Evolutionary conservation across 2,888 invertebrate species (phyloP), one percentile per base, ranked within the genome.

Genomic region (Aleiodes alternator): DNA sequence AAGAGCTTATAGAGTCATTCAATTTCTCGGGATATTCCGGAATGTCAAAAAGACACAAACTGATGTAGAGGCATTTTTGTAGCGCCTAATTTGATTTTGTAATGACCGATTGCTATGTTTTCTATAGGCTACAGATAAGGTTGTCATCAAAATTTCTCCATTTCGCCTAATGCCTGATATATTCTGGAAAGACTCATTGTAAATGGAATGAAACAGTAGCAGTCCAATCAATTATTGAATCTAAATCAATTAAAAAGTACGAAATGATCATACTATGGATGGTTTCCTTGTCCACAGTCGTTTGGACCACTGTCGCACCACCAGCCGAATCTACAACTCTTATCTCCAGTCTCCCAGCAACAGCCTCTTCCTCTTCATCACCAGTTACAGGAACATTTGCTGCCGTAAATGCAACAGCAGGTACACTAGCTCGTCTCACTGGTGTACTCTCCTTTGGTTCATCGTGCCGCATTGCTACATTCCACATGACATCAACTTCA

Each of bases 321-420:
- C 87, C 89, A 38, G 84, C 86, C 34, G 85, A 86, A 69, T 87
- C 87, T 7, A 89, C 88, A 72, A 96, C 95, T 70, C 96, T 92
- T 72, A 96, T 96, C 91, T 96, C 96, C 69, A 96, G 91, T 64
- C 96, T 93, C 59, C 95, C 95, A 75, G 95, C 96, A 23, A 96
- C 94, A 0, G 94, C 91, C 81, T 92, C 91, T 76, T 91, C 90
- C 76, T 91, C 91, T 70, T 91, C 90, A n/a, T 90, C 90, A 5
- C 83, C 89, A 5, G 81, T 86, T 9, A 87, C 86, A 16, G 86
- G 84, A 31, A 79, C 82, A 48, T 82, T 80, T 4, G 80, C 69
- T 4, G 84, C 80, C 38, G 83, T 81, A 66, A 87, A 84, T 29
- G 82, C 84, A 9, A 88, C 84, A 3, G 85, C 90, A 61, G 91